Base-by-base conservation (phyloP, 2,113 vertebrate species). In the Ptilorrhoa leucosticta region DNA sequence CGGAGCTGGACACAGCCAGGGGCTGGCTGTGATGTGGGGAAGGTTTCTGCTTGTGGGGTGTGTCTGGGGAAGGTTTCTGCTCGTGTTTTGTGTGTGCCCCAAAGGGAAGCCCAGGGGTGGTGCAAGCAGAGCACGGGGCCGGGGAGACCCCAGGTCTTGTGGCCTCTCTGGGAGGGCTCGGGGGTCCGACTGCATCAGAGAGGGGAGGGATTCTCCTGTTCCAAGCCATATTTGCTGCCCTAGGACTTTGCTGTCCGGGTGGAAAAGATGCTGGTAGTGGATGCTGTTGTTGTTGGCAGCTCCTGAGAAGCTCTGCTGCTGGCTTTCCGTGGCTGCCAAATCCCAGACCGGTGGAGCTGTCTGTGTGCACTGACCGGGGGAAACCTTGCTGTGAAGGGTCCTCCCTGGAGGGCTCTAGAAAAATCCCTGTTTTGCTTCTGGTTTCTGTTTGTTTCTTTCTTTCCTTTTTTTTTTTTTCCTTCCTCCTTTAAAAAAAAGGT, bases 121-220 rank as follows among this genome's bases (percentile, higher is more conserved):
- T 33, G 42, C 42, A 11, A 31, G 86, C 54, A 54, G 51, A 70
- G 57, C 28, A 13, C 9, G 48, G 78, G 72, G 69, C 19, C 54
- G 56, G 61, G 23, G 39, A 45, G 56, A 42, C 8, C 69, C 48
- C 63, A 39, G 77, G 31, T 16, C 3, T 1, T 7, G 56, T 47
- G 28, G 53, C 48, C 56, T 57, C 68, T 57, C 68, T 47, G 63
- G 37, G 15, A 72, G 68, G 14, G 21, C 69, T 91, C 33, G 1
- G n/a, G 44, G 45, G 13, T 60, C 47, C 0, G 1, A 6, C 8
- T 26, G 70, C 30, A 5, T 72, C 2, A 0, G 39, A 42, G 44
- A 57, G 26, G 64, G 76, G 65, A 65, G 47, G 71, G 23, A 11
- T 64, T 69, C 64, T 56, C 71, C 83, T 39, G 53, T 75, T 82